phyloP scores from a whole-genome alignment of 2,113 vertebrate species.

The Uria lomvia region DNA sequence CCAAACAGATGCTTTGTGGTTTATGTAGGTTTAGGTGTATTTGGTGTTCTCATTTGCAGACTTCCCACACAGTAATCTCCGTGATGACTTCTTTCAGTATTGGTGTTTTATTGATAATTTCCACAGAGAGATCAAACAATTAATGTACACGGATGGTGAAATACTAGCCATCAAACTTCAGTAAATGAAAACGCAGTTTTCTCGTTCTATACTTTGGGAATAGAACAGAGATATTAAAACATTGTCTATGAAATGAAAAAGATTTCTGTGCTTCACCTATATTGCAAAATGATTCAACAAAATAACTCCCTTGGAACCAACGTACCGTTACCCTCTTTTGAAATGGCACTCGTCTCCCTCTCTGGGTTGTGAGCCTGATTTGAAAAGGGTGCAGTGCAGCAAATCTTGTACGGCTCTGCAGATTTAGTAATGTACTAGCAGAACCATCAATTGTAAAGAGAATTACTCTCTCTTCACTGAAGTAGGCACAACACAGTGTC shows the following conservation, averaged over 20 bases:
- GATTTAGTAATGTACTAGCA: neutral
- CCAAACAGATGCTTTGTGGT: neutral
- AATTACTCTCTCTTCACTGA: neutral
- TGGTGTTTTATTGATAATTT: neutral
- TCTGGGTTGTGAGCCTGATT: neutral
- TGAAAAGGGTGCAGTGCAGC: neutral
- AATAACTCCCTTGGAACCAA: neutral
- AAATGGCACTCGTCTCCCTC: neutral
- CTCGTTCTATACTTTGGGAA: neutral
- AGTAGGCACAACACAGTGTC: neutral
- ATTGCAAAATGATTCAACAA: neutral
- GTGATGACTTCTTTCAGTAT: neutral
- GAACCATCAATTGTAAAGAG: neutral
- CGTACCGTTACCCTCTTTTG: neutral
- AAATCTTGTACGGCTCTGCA: neutral
- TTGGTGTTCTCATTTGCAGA: neutral
- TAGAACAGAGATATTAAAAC: neutral
- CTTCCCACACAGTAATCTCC: neutral
- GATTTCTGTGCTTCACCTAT: neutral
- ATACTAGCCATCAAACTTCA: neutral
- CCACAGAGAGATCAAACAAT: neutral
- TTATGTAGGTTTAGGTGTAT: neutral
- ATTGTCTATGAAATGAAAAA: neutral
- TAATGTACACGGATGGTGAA: neutral
- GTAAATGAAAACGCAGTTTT: neutral